Percentiles rank a stretch among this genome's conserved stretches.
Conservation (phyloP, 2,888 invertebrate species). For the Cerastoderma edule region DNA sequence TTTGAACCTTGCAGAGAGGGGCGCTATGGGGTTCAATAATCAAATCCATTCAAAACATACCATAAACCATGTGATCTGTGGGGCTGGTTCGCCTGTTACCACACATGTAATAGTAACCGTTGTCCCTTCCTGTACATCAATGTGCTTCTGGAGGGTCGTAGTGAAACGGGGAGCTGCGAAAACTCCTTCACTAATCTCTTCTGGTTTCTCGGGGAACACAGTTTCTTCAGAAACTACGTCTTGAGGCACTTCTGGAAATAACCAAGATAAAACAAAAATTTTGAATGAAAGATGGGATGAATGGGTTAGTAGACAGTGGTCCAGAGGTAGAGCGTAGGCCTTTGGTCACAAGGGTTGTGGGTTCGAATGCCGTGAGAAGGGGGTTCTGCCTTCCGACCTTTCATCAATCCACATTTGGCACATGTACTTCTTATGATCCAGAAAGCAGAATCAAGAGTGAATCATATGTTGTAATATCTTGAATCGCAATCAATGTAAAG, state of each 20-base stretch:
- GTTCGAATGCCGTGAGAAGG: too few species aligned
- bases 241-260: constrained; percentile 51
- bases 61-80: constrained; percentile 89
- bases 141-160: constrained; percentile 86
- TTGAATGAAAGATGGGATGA: background rate
- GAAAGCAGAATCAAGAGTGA: too few species aligned
- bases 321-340: too few species aligned
- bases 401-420: background rate
- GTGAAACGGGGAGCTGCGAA: constrained; percentile 81
- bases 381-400: too few species aligned
- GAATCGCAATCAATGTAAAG: too few species aligned
- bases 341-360: too few species aligned
- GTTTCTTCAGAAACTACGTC: constrained; percentile 61
- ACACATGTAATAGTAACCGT: constrained; percentile 90
- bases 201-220: constrained; percentile 48
- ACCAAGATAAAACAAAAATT: background rate
- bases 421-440: too few species aligned
- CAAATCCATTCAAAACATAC: too few species aligned
- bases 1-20: too few species aligned
- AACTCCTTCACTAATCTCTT: constrained; percentile 87
- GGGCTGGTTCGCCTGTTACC: constrained; percentile 90
- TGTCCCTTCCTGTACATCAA: constrained; percentile 87
- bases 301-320: too few species aligned
- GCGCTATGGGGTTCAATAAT: too few species aligned
- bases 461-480: too few species aligned